Base-by-base conservation (phyloP, 2,888 invertebrate species). In the Dryobotodes eremita region DNA sequence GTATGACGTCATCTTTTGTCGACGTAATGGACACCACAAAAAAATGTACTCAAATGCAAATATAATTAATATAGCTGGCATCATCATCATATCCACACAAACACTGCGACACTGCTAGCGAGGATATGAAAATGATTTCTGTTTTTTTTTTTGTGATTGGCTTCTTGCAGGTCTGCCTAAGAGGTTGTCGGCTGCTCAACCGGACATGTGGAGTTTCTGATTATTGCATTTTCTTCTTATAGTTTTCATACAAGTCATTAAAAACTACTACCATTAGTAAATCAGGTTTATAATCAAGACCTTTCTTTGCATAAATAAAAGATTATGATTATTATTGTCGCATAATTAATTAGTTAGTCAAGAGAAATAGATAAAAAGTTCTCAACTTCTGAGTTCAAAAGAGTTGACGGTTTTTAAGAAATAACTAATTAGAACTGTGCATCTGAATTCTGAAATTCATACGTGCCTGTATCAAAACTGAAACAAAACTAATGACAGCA, bases 1-100 rank as follows among this genome's bases (percentile, higher is more conserved):
- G 5, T 5, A 53, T 71, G 72, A 82, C 85, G 50, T 82, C 50
- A 72, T 48, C 61, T 36, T 23, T 0, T 66, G 2, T 11, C 26
- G 17, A 46, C 17, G 2, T n/a, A 8, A 17, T n/a, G 13, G n/a
- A 57, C 15, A 15, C 8, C 26, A 15, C 15, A 15, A n/a, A 59
- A 7, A 57, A n/a, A 57, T n/a, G 7, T 5, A 57, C 13, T 6
- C n/a, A 23, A 53, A 53, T 53, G 1, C 20, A 7, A 53, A 53
- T 7, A 1, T 20, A 31, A 31, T 3, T 26, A 8, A 26, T 31
- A 61, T 62, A 62, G 23, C 11, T 62, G 11, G 20, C 62, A 20
- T 8, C 11, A 6, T 20, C 36, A 6, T 36, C 36, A 15, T 31
- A 61, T 15, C 26, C 53, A 53, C 55, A 57, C 26, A n/a, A n/a